Evolutionary conservation across 1,140 invertebrate species (phyloP).

Genomic region (Dolichoris vasculosae): DNA sequence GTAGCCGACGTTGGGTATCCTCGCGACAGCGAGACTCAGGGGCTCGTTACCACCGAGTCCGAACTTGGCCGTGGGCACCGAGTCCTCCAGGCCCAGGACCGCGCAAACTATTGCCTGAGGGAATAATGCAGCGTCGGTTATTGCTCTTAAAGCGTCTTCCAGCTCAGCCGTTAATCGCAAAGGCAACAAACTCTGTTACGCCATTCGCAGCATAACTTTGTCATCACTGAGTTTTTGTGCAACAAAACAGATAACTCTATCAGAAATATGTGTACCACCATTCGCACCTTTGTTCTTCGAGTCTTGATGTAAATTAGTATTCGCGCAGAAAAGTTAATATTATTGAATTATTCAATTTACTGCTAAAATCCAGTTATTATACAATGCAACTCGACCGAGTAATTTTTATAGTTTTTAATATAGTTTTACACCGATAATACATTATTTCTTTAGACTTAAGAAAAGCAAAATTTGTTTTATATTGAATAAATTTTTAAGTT

Average conservation of each 20-base stretch:
- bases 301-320: too few relatives aligned
- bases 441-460: not conserved
- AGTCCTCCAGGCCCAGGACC: conserved; percentile 72
- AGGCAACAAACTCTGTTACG: too few relatives aligned
- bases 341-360: not conserved
- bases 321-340: not conserved
- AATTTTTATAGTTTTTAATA: not conserved
- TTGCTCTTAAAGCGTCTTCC: not conserved
- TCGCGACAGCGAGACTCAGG: conserved; percentile 74
- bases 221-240: too few relatives aligned
- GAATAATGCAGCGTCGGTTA: not conserved
- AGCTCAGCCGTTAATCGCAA: not conserved
- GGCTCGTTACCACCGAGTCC: conserved; percentile 57
- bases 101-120: conserved; percentile 76
- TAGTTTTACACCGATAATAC: not conserved
- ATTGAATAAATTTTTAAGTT: not conserved
- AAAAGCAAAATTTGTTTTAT: not conserved
- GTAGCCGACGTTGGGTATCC: conserved; percentile 66
- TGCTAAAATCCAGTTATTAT: not conserved
- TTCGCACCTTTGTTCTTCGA: too few relatives aligned
- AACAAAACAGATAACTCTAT: too few relatives aligned
- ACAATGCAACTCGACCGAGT: not conserved
- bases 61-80: not conserved
- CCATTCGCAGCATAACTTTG: too few relatives aligned
- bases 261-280: too few relatives aligned